Percentiles rank a stretch among this genome's conserved stretches.
Conservation (phyloP, 2,888 invertebrate species). For the Hemicrepidius hirtus region DNA sequence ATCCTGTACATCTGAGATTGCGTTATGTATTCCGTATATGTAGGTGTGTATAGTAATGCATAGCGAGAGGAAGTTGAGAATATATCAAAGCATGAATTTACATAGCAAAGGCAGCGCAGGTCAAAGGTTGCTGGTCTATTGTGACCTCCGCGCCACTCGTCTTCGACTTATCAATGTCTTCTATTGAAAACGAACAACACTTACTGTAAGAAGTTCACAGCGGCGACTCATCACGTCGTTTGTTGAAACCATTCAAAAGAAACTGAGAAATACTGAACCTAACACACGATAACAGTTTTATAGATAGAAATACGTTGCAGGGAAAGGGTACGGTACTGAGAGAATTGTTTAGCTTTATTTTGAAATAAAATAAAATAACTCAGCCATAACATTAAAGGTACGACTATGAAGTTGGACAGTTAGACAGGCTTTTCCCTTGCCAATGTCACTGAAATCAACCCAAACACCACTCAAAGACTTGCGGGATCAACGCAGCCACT, state of each 20-base stretch:
- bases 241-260: neutral
- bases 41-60: slow-evolving; percentile 42
- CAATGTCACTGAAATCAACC: slow-evolving; percentile 33
- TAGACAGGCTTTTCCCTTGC: slow-evolving; percentile 25
- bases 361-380: neutral
- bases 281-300: neutral
- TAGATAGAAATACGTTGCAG: no score
- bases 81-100: slow-evolving; percentile 54
- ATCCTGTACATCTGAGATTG: slow-evolving; percentile 48
- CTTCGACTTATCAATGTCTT: slow-evolving; percentile 52
- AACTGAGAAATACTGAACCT: slow-evolving; percentile 2
- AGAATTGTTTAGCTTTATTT: no score
- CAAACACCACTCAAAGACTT: slow-evolving; percentile 43
- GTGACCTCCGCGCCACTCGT: slow-evolving; percentile 50
- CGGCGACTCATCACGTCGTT: slow-evolving; percentile 12
- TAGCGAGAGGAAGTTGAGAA: slow-evolving; percentile 46
- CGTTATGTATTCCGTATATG: slow-evolving; percentile 46
- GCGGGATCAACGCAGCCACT: slow-evolving; percentile 44
- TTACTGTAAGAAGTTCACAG: slow-evolving; percentile 27
- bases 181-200: slow-evolving; percentile 41
- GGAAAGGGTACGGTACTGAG: no score
- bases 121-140: slow-evolving; percentile 57
- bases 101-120: slow-evolving; percentile 57
- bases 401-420: slow-evolving; percentile 26
- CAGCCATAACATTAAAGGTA: neutral